These are phyloP conservation scores for Cyclargus thomasi DNA, from an alignment of 1,140 invertebrate genomes.

Conservation along the genomic window DNA sequence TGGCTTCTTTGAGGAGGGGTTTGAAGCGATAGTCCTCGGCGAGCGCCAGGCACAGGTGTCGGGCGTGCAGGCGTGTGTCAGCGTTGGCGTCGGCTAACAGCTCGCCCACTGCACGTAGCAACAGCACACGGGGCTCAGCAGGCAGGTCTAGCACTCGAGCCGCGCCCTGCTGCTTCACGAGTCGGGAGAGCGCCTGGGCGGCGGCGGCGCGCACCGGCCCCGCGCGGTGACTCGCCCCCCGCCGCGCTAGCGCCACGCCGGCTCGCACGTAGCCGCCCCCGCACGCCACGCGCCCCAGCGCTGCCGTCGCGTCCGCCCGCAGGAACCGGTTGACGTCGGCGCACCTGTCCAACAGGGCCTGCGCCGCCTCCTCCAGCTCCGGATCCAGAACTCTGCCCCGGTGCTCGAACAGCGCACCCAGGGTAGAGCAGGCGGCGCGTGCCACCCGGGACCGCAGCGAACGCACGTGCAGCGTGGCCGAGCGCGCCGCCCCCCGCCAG, in stretches of 20 bases:
- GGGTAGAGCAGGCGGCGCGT: slow-evolving; percentile 86
- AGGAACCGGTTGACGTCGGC: slow-evolving; percentile 96
- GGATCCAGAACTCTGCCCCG: slow-evolving; percentile 85
- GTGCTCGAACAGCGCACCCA: slow-evolving; percentile 84
- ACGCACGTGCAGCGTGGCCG: slow-evolving; percentile 85
- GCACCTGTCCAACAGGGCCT: slow-evolving; percentile 87
- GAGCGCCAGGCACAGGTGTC: slow-evolving; percentile 78
- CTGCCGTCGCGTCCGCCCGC: slow-evolving; percentile 88
- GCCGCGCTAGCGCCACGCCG: slow-evolving; percentile 69
- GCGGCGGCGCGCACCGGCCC: slow-evolving; percentile 87
- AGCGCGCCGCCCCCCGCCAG: slow-evolving; percentile 79
- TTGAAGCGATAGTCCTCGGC: slow-evolving; percentile 80
- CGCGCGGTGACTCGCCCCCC: slow-evolving; percentile 87
- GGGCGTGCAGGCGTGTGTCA: slow-evolving; percentile 86
- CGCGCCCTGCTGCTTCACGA: slow-evolving; percentile 83
- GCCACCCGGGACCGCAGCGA: slow-evolving; percentile 94
- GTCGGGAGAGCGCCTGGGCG: slow-evolving; percentile 83
- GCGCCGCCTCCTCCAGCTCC: slow-evolving; percentile 90
- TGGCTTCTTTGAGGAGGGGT: slow-evolving; percentile 79
- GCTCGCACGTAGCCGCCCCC: slow-evolving; percentile 71
- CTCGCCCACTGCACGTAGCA: slow-evolving; percentile 87
- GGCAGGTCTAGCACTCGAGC: slow-evolving; percentile 83
- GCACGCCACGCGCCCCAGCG: slow-evolving; percentile 87
- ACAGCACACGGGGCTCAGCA: slow-evolving; percentile 86
- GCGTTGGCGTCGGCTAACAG: slow-evolving; percentile 90